phyloP scores from a whole-genome alignment of 2,888 invertebrate genomes.

The Lasioglossum vierecki region DNA sequence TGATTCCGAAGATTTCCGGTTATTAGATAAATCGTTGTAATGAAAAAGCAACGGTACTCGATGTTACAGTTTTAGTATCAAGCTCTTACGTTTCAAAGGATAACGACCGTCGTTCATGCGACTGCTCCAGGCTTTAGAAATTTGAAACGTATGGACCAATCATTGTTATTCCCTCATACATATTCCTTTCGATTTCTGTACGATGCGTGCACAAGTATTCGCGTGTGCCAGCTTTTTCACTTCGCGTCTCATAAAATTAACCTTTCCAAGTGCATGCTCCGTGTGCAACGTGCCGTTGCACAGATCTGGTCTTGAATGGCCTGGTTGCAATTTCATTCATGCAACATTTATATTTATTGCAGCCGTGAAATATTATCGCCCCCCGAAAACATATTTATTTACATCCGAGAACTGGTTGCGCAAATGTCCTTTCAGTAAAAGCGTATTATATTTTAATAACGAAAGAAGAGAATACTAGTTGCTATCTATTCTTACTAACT shows the following conservation, averaged over 20 bases:
- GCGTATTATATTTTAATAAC: background rate
- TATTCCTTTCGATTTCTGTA: slow-evolving; percentile 6
- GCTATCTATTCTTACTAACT: background rate
- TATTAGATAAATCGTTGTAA: background rate
- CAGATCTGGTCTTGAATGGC: background rate
- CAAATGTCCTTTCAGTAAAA: background rate
- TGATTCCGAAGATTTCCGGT: no score
- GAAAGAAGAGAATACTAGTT: background rate
- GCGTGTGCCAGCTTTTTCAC: slow-evolving; percentile 7
- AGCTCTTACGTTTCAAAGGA: background rate
- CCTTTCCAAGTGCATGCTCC: slow-evolving; percentile 2
- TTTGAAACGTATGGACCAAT: background rate
- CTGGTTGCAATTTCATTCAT: background rate
- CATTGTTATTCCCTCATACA: background rate
- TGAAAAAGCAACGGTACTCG: no score
- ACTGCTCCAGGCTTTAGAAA: background rate
- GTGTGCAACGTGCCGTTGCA: background rate
- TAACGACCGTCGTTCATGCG: background rate
- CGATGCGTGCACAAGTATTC: background rate
- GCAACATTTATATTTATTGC: background rate
- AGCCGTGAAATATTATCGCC: background rate
- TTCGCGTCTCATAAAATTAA: slow-evolving; percentile 8
- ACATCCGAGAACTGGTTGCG: background rate
- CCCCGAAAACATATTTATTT: background rate
- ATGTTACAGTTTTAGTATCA: background rate